Percentiles rank a stretch among this genome's conserved stretches.
phyloP scores from a whole-genome alignment of 1,140 invertebrate genomes.

The Druon quercuslanigerum region DNA sequence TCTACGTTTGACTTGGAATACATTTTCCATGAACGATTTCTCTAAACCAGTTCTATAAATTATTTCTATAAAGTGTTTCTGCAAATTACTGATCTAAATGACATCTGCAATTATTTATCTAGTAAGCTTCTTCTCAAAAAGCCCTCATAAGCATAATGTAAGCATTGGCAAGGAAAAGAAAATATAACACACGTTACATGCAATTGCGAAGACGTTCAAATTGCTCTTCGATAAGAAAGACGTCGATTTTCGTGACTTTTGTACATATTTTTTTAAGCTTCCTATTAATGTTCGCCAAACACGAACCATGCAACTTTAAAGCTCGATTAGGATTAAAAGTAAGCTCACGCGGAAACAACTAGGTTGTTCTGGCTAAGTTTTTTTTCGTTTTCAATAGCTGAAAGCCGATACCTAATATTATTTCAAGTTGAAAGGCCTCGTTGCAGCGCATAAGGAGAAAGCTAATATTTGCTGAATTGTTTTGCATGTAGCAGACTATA shows the following conservation, averaged over 20 bases:
- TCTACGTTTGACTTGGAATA: too few relatives aligned
- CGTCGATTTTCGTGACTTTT: too few relatives aligned
- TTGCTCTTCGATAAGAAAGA: too few relatives aligned
- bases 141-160: background rate
- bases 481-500: background rate
- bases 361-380: background rate
- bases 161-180: constrained; percentile 5
- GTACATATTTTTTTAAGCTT: too few relatives aligned
- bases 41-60: too few relatives aligned
- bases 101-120: background rate
- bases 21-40: too few relatives aligned
- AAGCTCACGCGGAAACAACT: background rate
- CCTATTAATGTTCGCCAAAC: background rate
- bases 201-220: background rate
- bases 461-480: background rate
- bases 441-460: background rate
- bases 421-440: background rate
- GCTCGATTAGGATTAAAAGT: background rate
- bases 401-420: background rate
- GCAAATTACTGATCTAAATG: too few relatives aligned
- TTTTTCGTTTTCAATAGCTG: too few relatives aligned
- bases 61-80: background rate
- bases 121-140: background rate
- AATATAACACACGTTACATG: background rate
- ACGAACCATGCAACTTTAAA: background rate